Conservation (phyloP, 2,797 vertebrate genomes). For the Cyclura pinguis region DNA sequence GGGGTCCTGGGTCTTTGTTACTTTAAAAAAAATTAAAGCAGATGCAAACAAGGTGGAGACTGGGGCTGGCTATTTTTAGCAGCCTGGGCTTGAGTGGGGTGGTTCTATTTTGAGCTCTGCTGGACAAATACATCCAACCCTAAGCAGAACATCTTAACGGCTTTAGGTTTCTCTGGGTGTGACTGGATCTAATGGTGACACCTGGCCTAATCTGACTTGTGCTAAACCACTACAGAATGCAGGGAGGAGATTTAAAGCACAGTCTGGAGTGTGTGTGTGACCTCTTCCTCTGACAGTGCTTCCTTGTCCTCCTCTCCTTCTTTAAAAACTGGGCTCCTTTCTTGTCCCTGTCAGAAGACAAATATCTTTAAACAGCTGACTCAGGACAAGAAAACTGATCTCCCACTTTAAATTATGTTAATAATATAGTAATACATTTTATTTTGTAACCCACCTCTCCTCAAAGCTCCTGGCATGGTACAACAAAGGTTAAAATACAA, state of each 20-base stretch:
- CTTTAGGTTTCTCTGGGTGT: neutral
- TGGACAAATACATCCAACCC: neutral
- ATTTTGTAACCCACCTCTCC: too few species aligned
- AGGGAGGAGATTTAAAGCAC: neutral
- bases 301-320: neutral
- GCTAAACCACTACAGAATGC: neutral
- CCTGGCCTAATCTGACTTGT: neutral
- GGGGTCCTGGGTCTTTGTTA: neutral
- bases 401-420: too few species aligned
- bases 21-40: neutral
- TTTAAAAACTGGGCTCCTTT: neutral
- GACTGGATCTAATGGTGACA: neutral
- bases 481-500: too few species aligned
- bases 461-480: too few species aligned
- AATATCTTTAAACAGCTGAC: neutral
- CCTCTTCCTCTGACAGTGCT: neutral
- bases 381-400: neutral
- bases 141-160: neutral
- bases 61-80: neutral
- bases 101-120: neutral
- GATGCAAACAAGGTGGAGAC: accelerated
- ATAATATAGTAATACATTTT: too few species aligned
- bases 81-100: accelerated
- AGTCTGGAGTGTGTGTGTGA: neutral
- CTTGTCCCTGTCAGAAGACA: neutral